Evolutionary conservation across 2,888 invertebrate genomes (phyloP), one percentile per base, ranked within the genome.

Genomic region (Falcaria lacertinaria): DNA sequence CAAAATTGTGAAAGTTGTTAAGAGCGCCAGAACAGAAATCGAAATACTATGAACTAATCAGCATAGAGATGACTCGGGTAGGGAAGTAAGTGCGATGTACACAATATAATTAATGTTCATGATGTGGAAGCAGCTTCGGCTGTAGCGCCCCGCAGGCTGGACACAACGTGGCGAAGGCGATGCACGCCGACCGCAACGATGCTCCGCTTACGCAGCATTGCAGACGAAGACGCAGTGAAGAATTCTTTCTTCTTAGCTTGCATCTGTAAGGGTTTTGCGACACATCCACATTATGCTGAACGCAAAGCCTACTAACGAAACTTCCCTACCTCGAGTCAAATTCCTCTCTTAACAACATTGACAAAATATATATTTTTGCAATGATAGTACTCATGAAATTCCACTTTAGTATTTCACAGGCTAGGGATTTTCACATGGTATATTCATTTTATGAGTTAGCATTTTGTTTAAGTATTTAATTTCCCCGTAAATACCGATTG

Each of bases 401-500:
- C 45, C 45, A 50, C 47, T 40, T 41, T 47, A 46, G 52, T 47
- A 43, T 48, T 52, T 50, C 54, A 55, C 57, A 69, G 70, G 61
- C 60, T 68, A 70, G 69, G 75, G 74, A 71, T 59, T 63, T 73
- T 72, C 75, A 69, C 68, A 68, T 67, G 67, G 60, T 71, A 64
- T 72, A 66, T 72, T 70, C 64, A 69, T 69, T 70, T 19, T 71
- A 60, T 73, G 73, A 78, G 69, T 84, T 86, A 85, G 77, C 86
- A 79, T 83, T 37, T 37, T 76, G 63, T 68, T 70, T 80, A 86
- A 88, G 76, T 86, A 86, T 79, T 85, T 80, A 85, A 87, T 82
- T 79, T 87, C 88, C 89, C 88, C 74, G 88, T 88, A 89, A 89
- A 88, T 89, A 89, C 89, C 89, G 88, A 89, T 88, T 87, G 74